phyloP scores from a whole-genome alignment of 2,888 invertebrate genomes.

The Luperina nickerlii region DNA sequence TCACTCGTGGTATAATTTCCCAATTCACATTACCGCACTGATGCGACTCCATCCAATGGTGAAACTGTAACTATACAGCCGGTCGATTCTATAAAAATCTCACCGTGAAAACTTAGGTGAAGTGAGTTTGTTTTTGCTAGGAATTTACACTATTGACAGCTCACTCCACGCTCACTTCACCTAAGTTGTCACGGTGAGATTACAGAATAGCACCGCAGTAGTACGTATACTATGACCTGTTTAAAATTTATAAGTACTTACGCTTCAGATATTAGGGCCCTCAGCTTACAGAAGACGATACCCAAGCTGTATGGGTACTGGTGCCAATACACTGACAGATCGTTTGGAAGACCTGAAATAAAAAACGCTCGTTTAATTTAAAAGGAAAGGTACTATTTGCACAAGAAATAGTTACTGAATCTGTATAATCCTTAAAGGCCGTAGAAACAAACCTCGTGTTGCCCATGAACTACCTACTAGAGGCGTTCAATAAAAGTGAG shows the following conservation, averaged over 20 bases:
- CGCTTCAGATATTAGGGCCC: constrained; percentile 96
- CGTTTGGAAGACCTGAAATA: constrained; percentile 95
- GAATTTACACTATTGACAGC: too few species aligned
- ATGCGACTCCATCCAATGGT: not conserved
- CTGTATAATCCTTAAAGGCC: too few species aligned
- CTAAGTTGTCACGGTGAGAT: too few species aligned
- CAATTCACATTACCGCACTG: not conserved
- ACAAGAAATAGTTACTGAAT: not conserved
- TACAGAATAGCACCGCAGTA: too few species aligned
- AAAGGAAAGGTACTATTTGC: not conserved
- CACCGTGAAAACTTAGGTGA: too few species aligned
- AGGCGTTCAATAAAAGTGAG: not conserved
- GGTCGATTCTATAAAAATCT: too few species aligned
- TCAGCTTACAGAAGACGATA: constrained; percentile 94
- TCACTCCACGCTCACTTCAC: too few species aligned
- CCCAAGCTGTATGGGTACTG: constrained; percentile 96
- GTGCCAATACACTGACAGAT: constrained; percentile 96
- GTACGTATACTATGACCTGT: not conserved
- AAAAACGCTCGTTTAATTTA: constrained; percentile 35
- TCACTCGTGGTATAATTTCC: not conserved
- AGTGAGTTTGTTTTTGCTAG: too few species aligned
- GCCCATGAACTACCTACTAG: not conserved
- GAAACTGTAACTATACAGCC: not conserved
- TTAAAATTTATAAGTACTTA: constrained; percentile 88
- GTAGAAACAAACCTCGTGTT: not conserved